Evolutionary conservation across 2,888 invertebrate genomes (phyloP).

Genomic region (Pristionchus japonicus): DNA sequence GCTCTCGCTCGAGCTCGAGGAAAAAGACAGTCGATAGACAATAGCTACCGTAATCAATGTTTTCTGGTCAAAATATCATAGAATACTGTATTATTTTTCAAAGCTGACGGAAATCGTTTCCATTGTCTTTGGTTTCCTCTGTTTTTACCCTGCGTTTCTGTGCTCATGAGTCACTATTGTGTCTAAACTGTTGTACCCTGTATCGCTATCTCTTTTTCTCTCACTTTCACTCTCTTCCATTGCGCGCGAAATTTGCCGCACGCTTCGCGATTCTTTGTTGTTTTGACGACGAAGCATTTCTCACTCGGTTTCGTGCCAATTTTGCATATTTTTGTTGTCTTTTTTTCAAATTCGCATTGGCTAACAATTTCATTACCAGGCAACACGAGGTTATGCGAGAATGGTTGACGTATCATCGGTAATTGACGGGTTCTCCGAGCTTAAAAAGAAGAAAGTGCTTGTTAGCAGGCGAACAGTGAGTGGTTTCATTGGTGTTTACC

Average conservation of each 20-base stretch:
- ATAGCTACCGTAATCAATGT: neutral
- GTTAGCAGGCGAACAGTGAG: neutral
- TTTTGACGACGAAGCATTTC: neutral
- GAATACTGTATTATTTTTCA: neutral
- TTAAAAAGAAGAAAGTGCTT: neutral
- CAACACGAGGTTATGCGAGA: neutral
- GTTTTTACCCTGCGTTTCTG: neutral
- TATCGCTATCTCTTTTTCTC: neutral
- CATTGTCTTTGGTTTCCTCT: too few relatives aligned
- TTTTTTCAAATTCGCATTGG: neutral
- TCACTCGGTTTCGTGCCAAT: neutral
- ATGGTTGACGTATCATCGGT: neutral
- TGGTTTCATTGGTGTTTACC: too few relatives aligned
- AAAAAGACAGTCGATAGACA: neutral
- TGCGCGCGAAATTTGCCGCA: slow-evolving; percentile 25
- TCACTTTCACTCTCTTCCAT: neutral
- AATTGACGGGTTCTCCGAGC: neutral
- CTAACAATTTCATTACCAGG: neutral
- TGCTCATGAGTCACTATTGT: neutral
- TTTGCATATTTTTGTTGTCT: neutral
- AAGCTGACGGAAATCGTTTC: neutral
- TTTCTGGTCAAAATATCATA: neutral
- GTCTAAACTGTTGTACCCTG: neutral
- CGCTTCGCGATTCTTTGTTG: slow-evolving; percentile 3
- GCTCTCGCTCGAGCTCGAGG: neutral